These are phyloP conservation scores for Homalodisca vitripennis DNA, from an alignment of 1,140 invertebrate genomes.

Conservation along the genomic window DNA sequence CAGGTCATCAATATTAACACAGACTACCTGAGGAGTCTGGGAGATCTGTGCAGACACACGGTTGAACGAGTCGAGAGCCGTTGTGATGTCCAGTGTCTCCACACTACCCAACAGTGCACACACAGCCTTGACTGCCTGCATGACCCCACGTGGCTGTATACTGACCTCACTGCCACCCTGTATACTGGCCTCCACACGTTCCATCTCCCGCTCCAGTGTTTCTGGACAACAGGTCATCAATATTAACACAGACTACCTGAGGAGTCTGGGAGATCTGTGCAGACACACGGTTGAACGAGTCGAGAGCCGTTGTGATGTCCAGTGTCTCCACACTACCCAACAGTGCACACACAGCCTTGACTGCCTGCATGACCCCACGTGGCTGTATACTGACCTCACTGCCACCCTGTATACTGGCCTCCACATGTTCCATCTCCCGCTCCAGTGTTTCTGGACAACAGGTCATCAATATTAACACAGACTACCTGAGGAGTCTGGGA, in stretches of 20 bases:
- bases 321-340: slow-evolving; percentile 85
- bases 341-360: slow-evolving; percentile 88
- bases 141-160: slow-evolving; percentile 62
- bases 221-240: too few species aligned
- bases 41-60: slow-evolving; percentile 56
- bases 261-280: slow-evolving; percentile 39
- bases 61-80: slow-evolving; percentile 69
- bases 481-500: slow-evolving; percentile 1
- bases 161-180: slow-evolving; percentile 54
- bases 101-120: slow-evolving; percentile 83
- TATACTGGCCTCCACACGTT: slow-evolving; percentile 65
- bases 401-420: slow-evolving; percentile 59
- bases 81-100: slow-evolving; percentile 80
- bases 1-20: too few species aligned
- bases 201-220: slow-evolving; percentile 78
- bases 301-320: slow-evolving; percentile 74
- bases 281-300: slow-evolving; percentile 66
- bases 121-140: slow-evolving; percentile 90
- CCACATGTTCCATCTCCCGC: slow-evolving; percentile 74
- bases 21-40: slow-evolving; percentile 4
- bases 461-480: too few species aligned
- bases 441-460: slow-evolving; percentile 71
- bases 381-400: slow-evolving; percentile 55
- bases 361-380: slow-evolving; percentile 75
- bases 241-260: too few species aligned